Evolutionary conservation across 2,797 vertebrate species (phyloP).

Genomic region (Gouania willdenowi): DNA sequence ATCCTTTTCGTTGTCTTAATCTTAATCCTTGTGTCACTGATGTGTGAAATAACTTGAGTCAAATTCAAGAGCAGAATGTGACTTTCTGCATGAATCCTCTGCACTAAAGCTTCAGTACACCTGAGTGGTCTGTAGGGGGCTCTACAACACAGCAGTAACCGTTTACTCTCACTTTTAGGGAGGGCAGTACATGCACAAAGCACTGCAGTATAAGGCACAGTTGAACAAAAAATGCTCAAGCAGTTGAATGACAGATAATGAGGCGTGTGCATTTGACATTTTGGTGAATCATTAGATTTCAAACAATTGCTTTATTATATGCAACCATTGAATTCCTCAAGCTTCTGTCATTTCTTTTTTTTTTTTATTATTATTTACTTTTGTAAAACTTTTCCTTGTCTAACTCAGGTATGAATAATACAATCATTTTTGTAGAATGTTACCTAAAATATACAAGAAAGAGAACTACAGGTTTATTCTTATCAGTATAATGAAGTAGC

Average conservation of each 20-base stretch:
- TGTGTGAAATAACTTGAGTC: no score
- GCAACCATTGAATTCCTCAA: slow-evolving; percentile 10
- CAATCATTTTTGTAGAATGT: slow-evolving; percentile 21
- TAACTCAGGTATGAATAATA: slow-evolving; percentile 19
- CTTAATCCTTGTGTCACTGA: no score
- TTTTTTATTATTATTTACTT: slow-evolving; percentile 1
- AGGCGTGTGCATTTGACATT: not conserved
- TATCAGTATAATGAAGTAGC: slow-evolving; percentile 1
- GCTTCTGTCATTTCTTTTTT: no score
- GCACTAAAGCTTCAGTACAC: slow-evolving; percentile 1
- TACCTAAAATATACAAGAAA: slow-evolving; percentile 6
- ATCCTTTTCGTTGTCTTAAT: no score
- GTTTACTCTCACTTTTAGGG: not conserved
- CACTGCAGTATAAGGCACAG: not conserved
- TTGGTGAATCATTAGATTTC: not conserved
- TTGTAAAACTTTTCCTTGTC: slow-evolving; percentile 9
- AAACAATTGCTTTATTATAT: not conserved
- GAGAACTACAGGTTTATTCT: slow-evolving; percentile 5
- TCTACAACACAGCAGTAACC: slow-evolving; percentile 26
- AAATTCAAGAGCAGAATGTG: no score
- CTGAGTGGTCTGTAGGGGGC: slow-evolving; percentile 46
- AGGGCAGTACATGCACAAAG: not conserved
- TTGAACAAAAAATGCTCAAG: slow-evolving; percentile 1
- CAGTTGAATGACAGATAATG: slow-evolving; percentile 6
- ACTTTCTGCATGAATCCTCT: no score